Conservation (phyloP, 2,888 invertebrate species). For the Aleiodes testaceus region DNA sequence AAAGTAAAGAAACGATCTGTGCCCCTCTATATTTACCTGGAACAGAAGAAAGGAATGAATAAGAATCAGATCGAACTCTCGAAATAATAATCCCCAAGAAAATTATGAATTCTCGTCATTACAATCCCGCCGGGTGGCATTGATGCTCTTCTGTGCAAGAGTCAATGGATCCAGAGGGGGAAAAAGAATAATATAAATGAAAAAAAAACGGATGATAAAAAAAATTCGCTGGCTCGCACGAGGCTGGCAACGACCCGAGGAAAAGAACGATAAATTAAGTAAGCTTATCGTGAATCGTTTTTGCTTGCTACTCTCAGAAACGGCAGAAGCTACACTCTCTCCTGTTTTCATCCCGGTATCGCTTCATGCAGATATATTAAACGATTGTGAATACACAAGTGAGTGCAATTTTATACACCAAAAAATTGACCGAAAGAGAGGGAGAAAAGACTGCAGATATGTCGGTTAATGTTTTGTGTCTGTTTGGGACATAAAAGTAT, state of each 20-base stretch:
- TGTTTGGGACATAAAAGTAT: too few relatives aligned
- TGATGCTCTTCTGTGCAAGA: constrained; percentile 14
- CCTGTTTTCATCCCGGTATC: constrained; percentile 1
- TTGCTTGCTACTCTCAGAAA: constrained; percentile 51
- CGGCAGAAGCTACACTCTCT: constrained; percentile 57
- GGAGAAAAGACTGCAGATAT: too few relatives aligned
- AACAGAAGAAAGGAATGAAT: constrained; percentile 32
- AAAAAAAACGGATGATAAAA: constrained; percentile 40
- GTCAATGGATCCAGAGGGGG: constrained; percentile 15
- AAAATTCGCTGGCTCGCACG: constrained; percentile 46
- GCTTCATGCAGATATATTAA: constrained; percentile 24
- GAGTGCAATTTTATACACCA: constrained; percentile 34
- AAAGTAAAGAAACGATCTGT: neutral
- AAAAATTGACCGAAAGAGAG: neutral
- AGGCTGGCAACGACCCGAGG: constrained; percentile 60
- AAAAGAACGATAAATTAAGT: constrained; percentile 67
- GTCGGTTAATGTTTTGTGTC: too few relatives aligned
- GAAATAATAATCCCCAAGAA: constrained; percentile 7
- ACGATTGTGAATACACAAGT: constrained; percentile 33
- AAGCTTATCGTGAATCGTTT: constrained; percentile 68
- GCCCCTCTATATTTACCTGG: neutral
- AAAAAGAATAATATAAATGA: too few relatives aligned
- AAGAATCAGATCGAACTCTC: neutral
- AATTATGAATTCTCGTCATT: constrained; percentile 32
- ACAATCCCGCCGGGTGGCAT: constrained; percentile 44